A percentile compares a stretch with the other conserved stretches of the same genome.
phyloP scores from a whole-genome alignment of 1,140 invertebrate species.

The Dinoponera quadriceps region DNA sequence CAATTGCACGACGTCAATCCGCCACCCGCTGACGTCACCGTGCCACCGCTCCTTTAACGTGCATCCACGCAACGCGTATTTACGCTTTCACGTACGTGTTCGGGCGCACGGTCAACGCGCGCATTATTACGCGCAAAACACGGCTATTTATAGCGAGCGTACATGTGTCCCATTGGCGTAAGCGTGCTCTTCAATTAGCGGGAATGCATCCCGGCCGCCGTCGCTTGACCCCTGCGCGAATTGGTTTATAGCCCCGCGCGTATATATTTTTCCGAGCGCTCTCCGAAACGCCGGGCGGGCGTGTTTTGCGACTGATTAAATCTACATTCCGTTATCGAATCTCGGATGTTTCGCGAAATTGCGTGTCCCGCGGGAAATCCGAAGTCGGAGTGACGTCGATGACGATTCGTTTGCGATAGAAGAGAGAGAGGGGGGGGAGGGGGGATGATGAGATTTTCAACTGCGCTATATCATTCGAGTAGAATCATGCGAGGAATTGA shows the following conservation, averaged over 20 bases:
- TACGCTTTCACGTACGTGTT: constrained; percentile 17
- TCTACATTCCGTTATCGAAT: constrained; percentile 15
- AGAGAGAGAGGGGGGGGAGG: no score
- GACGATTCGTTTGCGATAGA: background rate
- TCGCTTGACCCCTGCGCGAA: constrained; percentile 28
- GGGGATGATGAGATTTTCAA: no score
- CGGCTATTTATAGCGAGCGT: constrained; percentile 71
- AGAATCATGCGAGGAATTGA: no score
- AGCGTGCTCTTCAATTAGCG: constrained; percentile 66
- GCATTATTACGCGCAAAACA: constrained; percentile 67
- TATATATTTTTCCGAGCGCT: constrained; percentile 25
- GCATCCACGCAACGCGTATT: constrained; percentile 24
- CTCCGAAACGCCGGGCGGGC: background rate
- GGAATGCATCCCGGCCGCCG: constrained; percentile 47
- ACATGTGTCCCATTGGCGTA: constrained; percentile 41
- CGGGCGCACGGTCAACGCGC: constrained; percentile 59
- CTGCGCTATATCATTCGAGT: no score
- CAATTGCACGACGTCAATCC: constrained; percentile 53
- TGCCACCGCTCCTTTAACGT: constrained; percentile 23
- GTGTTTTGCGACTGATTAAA: constrained; percentile 30
- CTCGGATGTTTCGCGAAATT: background rate
- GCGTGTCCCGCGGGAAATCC: background rate
- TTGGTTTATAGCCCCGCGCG: constrained; percentile 15
- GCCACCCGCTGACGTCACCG: constrained; percentile 59
- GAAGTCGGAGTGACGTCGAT: background rate